Base-by-base conservation (phyloP, 2,113 vertebrate genomes). In the Australoheros scitulus region DNA sequence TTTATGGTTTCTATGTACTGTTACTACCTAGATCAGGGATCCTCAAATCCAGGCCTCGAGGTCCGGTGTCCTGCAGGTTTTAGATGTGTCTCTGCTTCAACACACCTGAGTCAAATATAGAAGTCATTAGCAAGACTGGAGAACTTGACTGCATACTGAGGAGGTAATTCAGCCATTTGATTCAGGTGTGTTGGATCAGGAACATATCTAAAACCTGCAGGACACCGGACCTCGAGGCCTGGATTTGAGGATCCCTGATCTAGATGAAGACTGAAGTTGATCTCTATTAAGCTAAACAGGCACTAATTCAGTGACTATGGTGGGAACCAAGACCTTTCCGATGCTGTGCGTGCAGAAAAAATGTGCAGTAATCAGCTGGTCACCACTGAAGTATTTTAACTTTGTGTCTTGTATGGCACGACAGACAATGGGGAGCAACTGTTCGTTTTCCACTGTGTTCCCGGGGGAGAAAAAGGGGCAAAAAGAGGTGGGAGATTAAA, bases 391-490 rank as follows among this genome's bases (percentile, higher is more conserved):
- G 61, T 77, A 32, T 76, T 70, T 65, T 38, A 38, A 38, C 63
- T 83, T 64, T 74, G 59, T 65, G 24, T 4, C 10, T 10, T 10
- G 36, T 38, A 38, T 38, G 18, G 32, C n/a, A 13, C 81, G 50
- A 89, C 75, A 68, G 24, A 85, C 82, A 80, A 84, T 61, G 68
- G 87, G 74, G 22, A 83, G 64, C 20, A 65, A 77, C 88, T 61
- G 61, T 86, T 92, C 32, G 5, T 80, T 89, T 92, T 86, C 88
- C 83, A 15, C 79, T 4, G 36, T 47, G 2, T 60, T 86, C 70
- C 78, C 7, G 11, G 76, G 63, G 61, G 59, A 32, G n/a, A 2
- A 61, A 63, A 56, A 50, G 61, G 47, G 68, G 34, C 10, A 57
- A 63, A 59, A 24, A 68, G 61, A 80, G 83, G 74, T 63, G 65